Evolutionary conservation across 2,113 vertebrate species (phyloP).

Genomic region (Microtus montanus): DNA sequence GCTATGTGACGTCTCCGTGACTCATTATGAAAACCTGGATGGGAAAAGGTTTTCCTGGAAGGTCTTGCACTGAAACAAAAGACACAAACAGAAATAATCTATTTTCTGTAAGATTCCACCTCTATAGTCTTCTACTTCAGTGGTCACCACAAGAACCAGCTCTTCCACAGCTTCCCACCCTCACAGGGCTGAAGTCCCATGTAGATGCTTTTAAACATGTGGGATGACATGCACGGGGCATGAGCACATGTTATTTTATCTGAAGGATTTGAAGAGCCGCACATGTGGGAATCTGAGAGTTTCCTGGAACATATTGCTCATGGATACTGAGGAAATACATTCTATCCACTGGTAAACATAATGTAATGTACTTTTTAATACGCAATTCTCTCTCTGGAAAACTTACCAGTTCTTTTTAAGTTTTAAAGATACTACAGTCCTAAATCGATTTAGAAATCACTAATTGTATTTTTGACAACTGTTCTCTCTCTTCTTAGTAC

Average conservation of each 20-base stretch:
- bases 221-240: neutral
- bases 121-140: slow-evolving; percentile 41
- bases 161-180: slow-evolving; percentile 65
- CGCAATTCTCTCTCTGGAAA: neutral
- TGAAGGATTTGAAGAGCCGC: neutral
- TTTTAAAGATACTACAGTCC: slow-evolving; percentile 1
- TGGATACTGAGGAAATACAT: neutral
- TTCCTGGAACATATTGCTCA: neutral
- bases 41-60: slow-evolving; percentile 4
- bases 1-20: neutral
- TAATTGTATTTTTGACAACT: neutral
- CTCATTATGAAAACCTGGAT: neutral
- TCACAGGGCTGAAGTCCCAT: slow-evolving; percentile 29
- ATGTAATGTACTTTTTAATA: neutral
- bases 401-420: neutral
- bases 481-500: neutral
- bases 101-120: slow-evolving; percentile 21
- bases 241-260: too few relatives aligned
- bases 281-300: neutral
- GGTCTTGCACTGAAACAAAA: slow-evolving; percentile 32
- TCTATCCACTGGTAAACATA: neutral
- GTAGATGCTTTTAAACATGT: neutral
- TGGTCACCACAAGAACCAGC: slow-evolving; percentile 64
- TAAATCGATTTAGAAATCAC: neutral
- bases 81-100: neutral